A percentile compares a stretch with the other conserved stretches of the same genome.
These are phyloP conservation scores for Pseudoips prasinana DNA, from an alignment of 2,888 invertebrate species.

Conservation along the genomic window DNA sequence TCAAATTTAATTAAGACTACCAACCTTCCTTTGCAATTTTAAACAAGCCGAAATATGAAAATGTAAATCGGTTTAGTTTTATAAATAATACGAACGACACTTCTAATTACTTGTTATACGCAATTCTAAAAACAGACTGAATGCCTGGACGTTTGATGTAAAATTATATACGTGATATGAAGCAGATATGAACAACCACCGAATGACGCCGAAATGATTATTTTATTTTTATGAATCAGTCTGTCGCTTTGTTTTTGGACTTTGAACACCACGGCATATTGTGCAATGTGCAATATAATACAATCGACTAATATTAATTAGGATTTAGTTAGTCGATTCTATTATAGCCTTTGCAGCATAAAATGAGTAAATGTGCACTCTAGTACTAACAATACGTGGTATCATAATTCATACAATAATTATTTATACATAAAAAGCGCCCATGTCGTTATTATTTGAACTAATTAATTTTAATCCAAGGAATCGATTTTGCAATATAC, in stretches of 20 bases:
- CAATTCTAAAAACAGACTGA: conserved; percentile 18
- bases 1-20: conserved; percentile 5
- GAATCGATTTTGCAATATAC: too few relatives aligned
- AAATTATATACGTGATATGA: conserved; percentile 13
- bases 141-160: conserved; percentile 11
- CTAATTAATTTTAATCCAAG: too few relatives aligned
- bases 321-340: too few relatives aligned
- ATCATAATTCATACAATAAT: too few relatives aligned
- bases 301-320: too few relatives aligned
- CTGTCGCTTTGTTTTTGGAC: conserved; percentile 26
- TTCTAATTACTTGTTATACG: conserved; percentile 12
- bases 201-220: conserved; percentile 14
- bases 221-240: conserved; percentile 22
- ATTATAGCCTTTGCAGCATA: too few relatives aligned
- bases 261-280: conserved; percentile 18
- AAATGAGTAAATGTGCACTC: too few relatives aligned
- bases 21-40: conserved; percentile 13
- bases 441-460: too few relatives aligned
- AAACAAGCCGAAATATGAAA: too few relatives aligned
- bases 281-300: not conserved
- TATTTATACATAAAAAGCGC: too few relatives aligned
- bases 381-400: too few relatives aligned
- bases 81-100: conserved; percentile 13
- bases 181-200: conserved; percentile 7
- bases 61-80: too few relatives aligned